Percentiles rank a stretch among this genome's conserved stretches.
Evolutionary conservation across 64 coral and sea anemone genomes (phyloP).

Genomic region (Pocillopora damicornis): DNA sequence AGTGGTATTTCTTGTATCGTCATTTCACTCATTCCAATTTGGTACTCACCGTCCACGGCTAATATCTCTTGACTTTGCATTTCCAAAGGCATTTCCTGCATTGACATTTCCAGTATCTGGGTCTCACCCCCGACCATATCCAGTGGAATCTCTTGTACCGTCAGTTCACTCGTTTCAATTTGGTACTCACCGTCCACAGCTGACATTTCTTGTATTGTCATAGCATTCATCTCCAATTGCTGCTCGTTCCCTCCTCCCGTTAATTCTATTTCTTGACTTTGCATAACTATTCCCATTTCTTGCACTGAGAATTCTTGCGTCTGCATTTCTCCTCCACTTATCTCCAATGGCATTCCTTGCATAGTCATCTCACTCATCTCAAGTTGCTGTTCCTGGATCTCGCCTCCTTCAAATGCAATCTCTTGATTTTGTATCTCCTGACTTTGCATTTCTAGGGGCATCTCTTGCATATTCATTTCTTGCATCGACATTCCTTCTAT

Average conservation of each 20-base stretch:
- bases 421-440: not conserved
- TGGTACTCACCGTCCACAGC: not conserved
- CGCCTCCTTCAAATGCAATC: not conserved
- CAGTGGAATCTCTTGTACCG: not conserved
- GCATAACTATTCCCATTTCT: not conserved
- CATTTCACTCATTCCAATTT: not conserved
- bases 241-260: not conserved
- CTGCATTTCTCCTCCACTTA: conserved; percentile 2
- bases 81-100: not conserved
- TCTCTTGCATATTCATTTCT: not conserved
- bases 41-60: not conserved
- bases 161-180: not conserved
- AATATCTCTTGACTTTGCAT: not conserved
- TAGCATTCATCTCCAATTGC: not conserved
- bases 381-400: not conserved
- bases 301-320: not conserved
- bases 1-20: conserved; percentile 1
- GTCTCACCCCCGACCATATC: not conserved
- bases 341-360: conserved; percentile 13
- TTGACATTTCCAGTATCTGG: conserved; percentile 9
- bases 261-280: not conserved
- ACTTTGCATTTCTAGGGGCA: not conserved
- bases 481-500: not conserved
- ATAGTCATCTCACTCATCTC: conserved; percentile 1
- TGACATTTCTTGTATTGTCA: not conserved